phyloP scores from a whole-genome alignment of 2,888 invertebrate species.

The Brassicogethes aeneus region DNA sequence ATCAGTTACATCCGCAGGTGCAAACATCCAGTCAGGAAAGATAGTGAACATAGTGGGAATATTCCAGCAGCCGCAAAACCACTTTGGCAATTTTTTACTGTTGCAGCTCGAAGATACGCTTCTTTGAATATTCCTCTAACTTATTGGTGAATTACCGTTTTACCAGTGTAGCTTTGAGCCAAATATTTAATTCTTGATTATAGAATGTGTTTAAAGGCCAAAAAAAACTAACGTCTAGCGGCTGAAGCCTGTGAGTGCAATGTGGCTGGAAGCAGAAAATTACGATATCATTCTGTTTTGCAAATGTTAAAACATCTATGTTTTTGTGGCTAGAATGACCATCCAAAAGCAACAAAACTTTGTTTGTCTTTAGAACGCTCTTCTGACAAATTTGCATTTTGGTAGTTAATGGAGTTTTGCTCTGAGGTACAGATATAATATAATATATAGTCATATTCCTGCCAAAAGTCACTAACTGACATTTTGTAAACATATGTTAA shows the following conservation, averaged over 20 bases:
- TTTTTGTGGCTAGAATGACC: constrained; percentile 26
- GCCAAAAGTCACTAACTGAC: no score
- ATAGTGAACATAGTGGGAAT: constrained; percentile 12
- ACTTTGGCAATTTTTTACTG: constrained; percentile 17
- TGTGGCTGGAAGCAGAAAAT: no score
- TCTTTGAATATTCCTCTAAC: no score
- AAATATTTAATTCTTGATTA: constrained; percentile 23
- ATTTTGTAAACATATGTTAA: no score
- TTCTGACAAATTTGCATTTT: no score
- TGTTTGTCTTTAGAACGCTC: no score
- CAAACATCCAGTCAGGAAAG: constrained; percentile 22
- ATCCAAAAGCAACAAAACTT: constrained; percentile 29
- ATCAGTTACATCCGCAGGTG: constrained; percentile 23
- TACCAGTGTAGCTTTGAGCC: constrained; percentile 24
- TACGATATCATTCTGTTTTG: constrained; percentile 26
- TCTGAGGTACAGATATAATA: no score
- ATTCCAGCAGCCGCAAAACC: constrained; percentile 23
- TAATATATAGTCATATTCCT: no score
- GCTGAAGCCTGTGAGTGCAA: no score
- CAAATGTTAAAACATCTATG: constrained; percentile 24
- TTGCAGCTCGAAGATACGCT: constrained; percentile 22
- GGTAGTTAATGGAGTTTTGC: no score
- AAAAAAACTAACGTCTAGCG: no score
- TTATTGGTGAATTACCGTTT: constrained; percentile 24
- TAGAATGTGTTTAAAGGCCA: constrained; percentile 26